Percentiles rank a stretch among this genome's conserved stretches.
Conservation (phyloP, 2,797 vertebrate genomes). For the Pelodytes ibericus region DNA sequence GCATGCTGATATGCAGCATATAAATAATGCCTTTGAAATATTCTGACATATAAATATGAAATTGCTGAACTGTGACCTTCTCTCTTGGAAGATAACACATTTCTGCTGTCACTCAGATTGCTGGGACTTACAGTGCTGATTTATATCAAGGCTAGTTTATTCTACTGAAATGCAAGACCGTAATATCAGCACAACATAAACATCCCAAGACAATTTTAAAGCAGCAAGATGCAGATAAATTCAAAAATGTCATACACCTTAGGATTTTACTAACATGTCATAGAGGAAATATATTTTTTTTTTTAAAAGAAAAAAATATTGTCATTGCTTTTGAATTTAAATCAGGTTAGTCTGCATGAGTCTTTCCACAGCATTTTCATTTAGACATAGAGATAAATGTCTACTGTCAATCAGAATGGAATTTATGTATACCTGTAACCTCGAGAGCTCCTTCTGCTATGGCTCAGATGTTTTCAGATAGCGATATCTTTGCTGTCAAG, state of each 20-base stretch:
- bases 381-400: slow-evolving; percentile 30
- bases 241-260: slow-evolving; percentile 6
- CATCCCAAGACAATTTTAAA: slow-evolving; percentile 38
- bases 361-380: slow-evolving; percentile 16
- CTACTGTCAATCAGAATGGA: background rate
- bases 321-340: slow-evolving; percentile 24
- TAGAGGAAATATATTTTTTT: slow-evolving; percentile 30
- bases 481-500: too few species aligned
- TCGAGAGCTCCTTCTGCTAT: too few species aligned
- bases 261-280: slow-evolving; percentile 6
- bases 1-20: slow-evolving; percentile 26
- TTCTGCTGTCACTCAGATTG: slow-evolving; percentile 39
- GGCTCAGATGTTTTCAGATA: too few species aligned
- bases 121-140: slow-evolving; percentile 34
- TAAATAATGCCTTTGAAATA: slow-evolving; percentile 39
- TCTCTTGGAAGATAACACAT: slow-evolving; percentile 45
- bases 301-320: slow-evolving; percentile 20
- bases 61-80: slow-evolving; percentile 52
- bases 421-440: background rate
- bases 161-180: slow-evolving; percentile 14
- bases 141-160: slow-evolving; percentile 46
- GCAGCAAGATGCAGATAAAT: slow-evolving; percentile 21
- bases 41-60: slow-evolving; percentile 46
- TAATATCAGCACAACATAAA: slow-evolving; percentile 27
- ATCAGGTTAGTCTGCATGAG: slow-evolving; percentile 22